These are phyloP conservation scores for Acromyrmex charruanus DNA, from an alignment of 1,140 invertebrate species.

Conservation along the genomic window DNA sequence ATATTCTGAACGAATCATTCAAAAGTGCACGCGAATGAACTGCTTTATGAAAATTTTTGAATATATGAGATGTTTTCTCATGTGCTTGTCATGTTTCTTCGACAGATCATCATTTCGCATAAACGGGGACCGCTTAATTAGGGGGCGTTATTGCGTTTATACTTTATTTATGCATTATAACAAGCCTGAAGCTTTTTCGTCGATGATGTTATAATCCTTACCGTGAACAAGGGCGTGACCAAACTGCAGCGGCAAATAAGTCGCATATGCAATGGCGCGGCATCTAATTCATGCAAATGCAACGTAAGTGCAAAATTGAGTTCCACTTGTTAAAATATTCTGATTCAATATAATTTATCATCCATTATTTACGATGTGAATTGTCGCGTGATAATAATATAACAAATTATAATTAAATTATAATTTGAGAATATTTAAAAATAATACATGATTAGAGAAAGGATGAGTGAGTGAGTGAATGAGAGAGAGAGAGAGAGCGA, in stretches of 20 bases:
- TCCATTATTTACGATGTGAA: not conserved
- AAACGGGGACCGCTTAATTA: constrained; percentile 52
- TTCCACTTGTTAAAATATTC: not conserved
- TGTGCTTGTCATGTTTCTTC: constrained; percentile 15
- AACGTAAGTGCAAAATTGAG: not conserved
- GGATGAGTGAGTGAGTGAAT: too few relatives aligned
- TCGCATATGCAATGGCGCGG: constrained; percentile 67
- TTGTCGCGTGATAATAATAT: not conserved
- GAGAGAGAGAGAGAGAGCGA: too few relatives aligned
- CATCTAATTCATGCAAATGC: constrained; percentile 58
- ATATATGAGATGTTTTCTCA: not conserved
- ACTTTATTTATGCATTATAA: constrained; percentile 61
- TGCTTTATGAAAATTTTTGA: not conserved
- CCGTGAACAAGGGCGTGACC: constrained; percentile 72
- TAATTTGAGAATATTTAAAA: not conserved
- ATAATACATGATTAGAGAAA: not conserved
- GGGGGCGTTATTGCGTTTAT: constrained; percentile 56
- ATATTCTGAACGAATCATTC: not conserved
- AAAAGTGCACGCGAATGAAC: not conserved
- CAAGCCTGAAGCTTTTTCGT: constrained; percentile 61
- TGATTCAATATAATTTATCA: not conserved
- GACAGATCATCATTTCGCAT: constrained; percentile 31
- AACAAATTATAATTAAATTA: not conserved
- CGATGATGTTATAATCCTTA: constrained; percentile 74
- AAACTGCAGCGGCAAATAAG: constrained; percentile 53